Conservation (phyloP, 2,797 vertebrate species). For the Channallabes apus region DNA sequence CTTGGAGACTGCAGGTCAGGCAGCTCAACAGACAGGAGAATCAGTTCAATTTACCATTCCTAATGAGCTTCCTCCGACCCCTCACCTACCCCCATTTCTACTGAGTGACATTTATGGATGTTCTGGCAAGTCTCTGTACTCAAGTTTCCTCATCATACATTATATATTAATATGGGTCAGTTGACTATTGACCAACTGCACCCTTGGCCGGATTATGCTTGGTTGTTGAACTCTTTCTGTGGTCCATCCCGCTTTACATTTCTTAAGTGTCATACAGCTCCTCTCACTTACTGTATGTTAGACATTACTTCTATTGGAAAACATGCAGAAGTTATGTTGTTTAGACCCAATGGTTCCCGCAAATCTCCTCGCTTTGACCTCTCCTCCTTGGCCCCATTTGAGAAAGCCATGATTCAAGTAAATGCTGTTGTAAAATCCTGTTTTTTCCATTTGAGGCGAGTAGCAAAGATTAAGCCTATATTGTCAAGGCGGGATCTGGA, state of each 20-base stretch:
- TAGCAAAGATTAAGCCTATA: too few relatives aligned
- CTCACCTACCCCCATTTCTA: background rate
- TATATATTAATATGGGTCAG: conserved; percentile 36
- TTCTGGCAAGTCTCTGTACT: background rate
- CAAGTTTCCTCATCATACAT: conserved; percentile 32
- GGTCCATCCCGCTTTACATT: background rate
- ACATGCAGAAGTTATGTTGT: too few relatives aligned
- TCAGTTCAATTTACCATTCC: conserved; percentile 29
- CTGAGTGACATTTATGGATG: conserved; percentile 24
- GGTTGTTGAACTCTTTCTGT: background rate
- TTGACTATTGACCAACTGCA: conserved; percentile 31
- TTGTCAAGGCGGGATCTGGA: too few relatives aligned
- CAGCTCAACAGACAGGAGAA: conserved; percentile 2
- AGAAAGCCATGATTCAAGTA: too few relatives aligned
- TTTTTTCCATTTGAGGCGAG: too few relatives aligned
- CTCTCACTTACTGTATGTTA: background rate
- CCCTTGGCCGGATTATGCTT: conserved; percentile 8
- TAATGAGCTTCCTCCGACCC: conserved; percentile 33
- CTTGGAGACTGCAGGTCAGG: conserved; percentile 8
- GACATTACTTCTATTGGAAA: background rate
- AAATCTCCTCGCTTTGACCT: too few relatives aligned
- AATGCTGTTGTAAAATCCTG: too few relatives aligned
- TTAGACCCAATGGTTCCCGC: too few relatives aligned
- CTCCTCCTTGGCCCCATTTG: too few relatives aligned
- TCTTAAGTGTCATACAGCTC: background rate